A percentile compares a stretch with the other conserved stretches of the same genome.
These are phyloP conservation scores for Drosophila flavopinicola DNA, from an alignment of 2,888 invertebrate species.

Conservation along the genomic window DNA sequence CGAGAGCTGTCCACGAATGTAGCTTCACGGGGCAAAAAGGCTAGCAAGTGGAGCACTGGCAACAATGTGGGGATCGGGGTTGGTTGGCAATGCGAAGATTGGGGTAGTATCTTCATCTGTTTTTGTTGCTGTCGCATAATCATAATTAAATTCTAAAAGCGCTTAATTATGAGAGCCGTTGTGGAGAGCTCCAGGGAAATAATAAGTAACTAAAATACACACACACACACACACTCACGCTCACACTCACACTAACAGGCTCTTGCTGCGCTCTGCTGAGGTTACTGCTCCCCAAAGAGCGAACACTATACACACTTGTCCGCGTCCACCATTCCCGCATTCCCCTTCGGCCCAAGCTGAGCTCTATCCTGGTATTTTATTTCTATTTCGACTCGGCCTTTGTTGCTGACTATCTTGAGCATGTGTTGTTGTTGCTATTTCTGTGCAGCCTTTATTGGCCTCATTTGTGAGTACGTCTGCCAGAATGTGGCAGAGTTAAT, in stretches of 20 bases:
- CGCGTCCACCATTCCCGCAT: conserved; percentile 1
- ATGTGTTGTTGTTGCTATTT: background rate
- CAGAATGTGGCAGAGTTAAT: conserved; percentile 6
- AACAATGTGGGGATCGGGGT: too few species aligned
- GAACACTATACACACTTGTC: background rate
- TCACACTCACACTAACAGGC: conserved; percentile 2
- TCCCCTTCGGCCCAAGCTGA: too few species aligned
- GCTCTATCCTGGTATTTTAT: conserved; percentile 38
- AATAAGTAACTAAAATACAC: conserved; percentile 40
- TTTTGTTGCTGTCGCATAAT: conserved; percentile 58
- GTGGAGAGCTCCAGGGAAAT: conserved; percentile 62
- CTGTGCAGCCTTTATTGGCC: conserved; percentile 7
- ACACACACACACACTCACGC: conserved; percentile 26
- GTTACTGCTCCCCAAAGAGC: conserved; percentile 22
- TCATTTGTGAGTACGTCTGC: conserved; percentile 13
- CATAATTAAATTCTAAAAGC: conserved; percentile 77
- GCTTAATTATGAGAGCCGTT: conserved; percentile 70
- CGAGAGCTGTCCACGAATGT: background rate
- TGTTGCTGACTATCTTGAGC: conserved; percentile 38
- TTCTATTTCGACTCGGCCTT: conserved; percentile 43
- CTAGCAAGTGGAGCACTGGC: conserved; percentile 10
- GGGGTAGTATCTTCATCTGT: background rate
- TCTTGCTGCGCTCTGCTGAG: conserved; percentile 3
- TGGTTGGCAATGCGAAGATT: background rate
- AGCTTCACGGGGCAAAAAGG: too few species aligned